Evolutionary conservation across 2,888 invertebrate species (phyloP).

Genomic region (Maniola hyperantus): DNA sequence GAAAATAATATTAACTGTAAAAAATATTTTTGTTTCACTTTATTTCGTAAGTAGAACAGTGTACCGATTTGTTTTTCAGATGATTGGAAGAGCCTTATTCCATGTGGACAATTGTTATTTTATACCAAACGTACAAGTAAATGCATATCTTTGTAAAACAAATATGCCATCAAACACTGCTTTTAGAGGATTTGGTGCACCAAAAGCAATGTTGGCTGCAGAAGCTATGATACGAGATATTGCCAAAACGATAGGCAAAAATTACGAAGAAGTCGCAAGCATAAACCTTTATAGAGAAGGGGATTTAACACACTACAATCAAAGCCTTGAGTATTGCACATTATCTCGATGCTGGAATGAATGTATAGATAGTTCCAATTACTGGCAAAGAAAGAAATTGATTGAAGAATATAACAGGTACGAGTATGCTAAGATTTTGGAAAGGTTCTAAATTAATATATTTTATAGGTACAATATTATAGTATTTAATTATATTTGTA

Average conservation of each 20-base stretch:
- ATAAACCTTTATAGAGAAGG: slow-evolving; percentile 92
- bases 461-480: background rate
- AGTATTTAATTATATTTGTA: slow-evolving; percentile 53
- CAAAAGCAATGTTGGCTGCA: slow-evolving; percentile 93
- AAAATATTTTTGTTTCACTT: background rate
- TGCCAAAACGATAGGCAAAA: slow-evolving; percentile 85
- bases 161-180: slow-evolving; percentile 96
- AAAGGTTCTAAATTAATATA: background rate
- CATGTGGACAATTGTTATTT: slow-evolving; percentile 92
- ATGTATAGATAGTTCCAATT: slow-evolving; percentile 86
- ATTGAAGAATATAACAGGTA: slow-evolving; percentile 88
- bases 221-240: slow-evolving; percentile 91
- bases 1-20: slow-evolving; percentile 2
- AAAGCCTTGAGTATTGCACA: slow-evolving; percentile 88
- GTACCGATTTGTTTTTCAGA: slow-evolving; percentile 72
- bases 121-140: slow-evolving; percentile 87
- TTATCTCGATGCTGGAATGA: slow-evolving; percentile 89
- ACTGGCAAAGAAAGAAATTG: slow-evolving; percentile 79
- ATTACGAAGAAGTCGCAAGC: slow-evolving; percentile 84
- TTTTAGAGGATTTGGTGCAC: slow-evolving; percentile 95
- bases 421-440: slow-evolving; percentile 32
- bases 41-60: background rate
- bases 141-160: slow-evolving; percentile 91
- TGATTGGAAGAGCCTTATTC: slow-evolving; percentile 89
- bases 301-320: slow-evolving; percentile 90